Conservation (phyloP, 2,888 invertebrate species). For the Neria commutata region DNA sequence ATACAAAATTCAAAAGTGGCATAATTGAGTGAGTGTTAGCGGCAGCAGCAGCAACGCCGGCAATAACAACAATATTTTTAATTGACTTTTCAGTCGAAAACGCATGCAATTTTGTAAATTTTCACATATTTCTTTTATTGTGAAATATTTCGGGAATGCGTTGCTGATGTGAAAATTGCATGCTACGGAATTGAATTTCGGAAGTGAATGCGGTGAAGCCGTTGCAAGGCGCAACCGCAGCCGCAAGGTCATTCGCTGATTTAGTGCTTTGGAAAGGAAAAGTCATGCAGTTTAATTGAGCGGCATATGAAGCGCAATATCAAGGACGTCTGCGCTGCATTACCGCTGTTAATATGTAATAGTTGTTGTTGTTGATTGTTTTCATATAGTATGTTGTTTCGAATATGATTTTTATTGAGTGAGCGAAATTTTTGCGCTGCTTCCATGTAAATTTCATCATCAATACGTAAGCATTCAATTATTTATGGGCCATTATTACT, state of each 20-base stretch:
- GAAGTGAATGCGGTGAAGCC: not conserved
- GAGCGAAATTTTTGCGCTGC: not conserved
- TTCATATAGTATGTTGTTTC: not conserved
- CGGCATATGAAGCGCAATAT: no score
- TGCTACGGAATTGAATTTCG: not conserved
- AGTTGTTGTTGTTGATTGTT: no score
- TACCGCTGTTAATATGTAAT: no score
- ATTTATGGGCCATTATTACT: not conserved
- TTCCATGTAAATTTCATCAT: not conserved
- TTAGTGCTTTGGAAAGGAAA: slow-evolving; percentile 8
- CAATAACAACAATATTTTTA: no score
- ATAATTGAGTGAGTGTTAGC: no score
- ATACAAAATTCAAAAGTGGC: no score
- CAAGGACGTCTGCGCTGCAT: no score
- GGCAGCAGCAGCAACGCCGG: no score
- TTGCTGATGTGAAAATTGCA: no score
- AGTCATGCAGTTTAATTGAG: not conserved
- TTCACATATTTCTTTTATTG: not conserved
- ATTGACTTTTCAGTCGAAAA: not conserved
- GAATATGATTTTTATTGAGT: not conserved
- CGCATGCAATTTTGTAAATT: not conserved
- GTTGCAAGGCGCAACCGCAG: not conserved
- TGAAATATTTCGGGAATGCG: not conserved
- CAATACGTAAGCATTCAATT: not conserved
- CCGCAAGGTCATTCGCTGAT: slow-evolving; percentile 11